Percentiles rank a stretch among this genome's conserved stretches.
phyloP scores from a whole-genome alignment of 2,797 vertebrate species.

The Tragopan temminckii region DNA sequence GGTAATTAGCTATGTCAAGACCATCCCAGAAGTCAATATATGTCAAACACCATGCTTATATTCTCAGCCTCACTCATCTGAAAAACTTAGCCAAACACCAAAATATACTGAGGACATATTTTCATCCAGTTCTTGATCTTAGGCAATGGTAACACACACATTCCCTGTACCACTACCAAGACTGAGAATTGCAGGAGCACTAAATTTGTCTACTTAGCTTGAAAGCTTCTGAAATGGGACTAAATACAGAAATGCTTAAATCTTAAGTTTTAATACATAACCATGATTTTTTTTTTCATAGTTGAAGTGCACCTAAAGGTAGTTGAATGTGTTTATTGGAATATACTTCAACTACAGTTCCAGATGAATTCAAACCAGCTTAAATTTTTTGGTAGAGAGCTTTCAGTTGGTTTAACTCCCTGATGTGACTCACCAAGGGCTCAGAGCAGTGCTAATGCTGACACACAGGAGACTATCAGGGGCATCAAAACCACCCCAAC shows the following conservation, averaged over 20 bases:
- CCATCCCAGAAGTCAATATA: not conserved
- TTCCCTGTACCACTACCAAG: slow-evolving; percentile 39
- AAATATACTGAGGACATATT: slow-evolving; percentile 45
- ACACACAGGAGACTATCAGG: not conserved
- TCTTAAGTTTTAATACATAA: not conserved
- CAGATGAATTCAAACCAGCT: not conserved
- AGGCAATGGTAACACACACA: slow-evolving; percentile 26
- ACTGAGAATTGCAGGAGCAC: not conserved
- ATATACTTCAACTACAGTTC: not conserved
- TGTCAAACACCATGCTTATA: not conserved
- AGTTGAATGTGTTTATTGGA: not conserved
- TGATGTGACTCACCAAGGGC: not conserved
- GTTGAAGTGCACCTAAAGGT: not conserved
- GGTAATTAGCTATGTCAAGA: not conserved
- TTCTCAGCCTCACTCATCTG: not conserved
- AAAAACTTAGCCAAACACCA: not conserved
- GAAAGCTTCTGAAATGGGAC: slow-evolving; percentile 6
- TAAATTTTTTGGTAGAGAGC: not conserved
- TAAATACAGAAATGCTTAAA: not conserved
- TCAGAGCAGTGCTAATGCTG: not conserved
- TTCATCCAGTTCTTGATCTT: slow-evolving; percentile 25
- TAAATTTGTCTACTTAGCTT: slow-evolving; percentile 2
- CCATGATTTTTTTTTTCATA: not conserved
- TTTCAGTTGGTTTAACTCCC: not conserved
- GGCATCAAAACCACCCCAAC: not conserved